A percentile compares a stretch with the other conserved stretches of the same genome.
These are phyloP conservation scores for Wiebesia pumilae DNA, from an alignment of 1,140 invertebrate species.

Conservation along the genomic window DNA sequence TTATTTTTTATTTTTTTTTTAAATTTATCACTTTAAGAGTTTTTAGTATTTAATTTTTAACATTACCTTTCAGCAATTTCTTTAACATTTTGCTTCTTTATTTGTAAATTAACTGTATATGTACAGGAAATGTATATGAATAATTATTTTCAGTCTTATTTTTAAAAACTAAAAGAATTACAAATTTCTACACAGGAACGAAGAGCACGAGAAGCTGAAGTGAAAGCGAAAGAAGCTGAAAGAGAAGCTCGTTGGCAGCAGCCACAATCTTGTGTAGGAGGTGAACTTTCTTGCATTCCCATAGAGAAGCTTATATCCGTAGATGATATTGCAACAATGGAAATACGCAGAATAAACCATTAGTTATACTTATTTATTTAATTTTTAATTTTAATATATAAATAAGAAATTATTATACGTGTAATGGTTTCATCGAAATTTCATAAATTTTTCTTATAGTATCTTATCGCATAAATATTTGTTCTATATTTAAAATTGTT, in stretches of 20 bases:
- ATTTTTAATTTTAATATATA: not conserved
- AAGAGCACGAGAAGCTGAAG: slow-evolving; percentile 82
- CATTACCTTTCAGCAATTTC: no score
- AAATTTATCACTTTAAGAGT: no score
- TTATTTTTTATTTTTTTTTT: no score
- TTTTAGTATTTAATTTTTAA: no score
- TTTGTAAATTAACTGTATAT: no score
- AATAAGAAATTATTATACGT: no score
- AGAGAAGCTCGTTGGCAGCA: slow-evolving; percentile 74
- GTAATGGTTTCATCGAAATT: no score
- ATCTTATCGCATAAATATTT: not conserved
- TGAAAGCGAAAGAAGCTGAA: slow-evolving; percentile 76
- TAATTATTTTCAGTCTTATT: no score
- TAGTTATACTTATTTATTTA: slow-evolving; percentile 61
- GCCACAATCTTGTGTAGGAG: slow-evolving; percentile 80
- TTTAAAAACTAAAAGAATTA: not conserved
- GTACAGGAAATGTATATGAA: no score
- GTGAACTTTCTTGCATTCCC: slow-evolving; percentile 86
- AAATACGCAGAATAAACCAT: slow-evolving; percentile 72
- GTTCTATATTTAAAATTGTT: not conserved
- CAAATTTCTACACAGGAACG: slow-evolving; percentile 71
- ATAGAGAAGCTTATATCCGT: slow-evolving; percentile 82
- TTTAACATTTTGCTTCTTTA: no score
- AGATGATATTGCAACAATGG: slow-evolving; percentile 73
- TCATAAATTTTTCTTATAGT: no score